Conservation (phyloP, 2,113 vertebrate genomes). For the Calyptommatus sinebrachiatus region DNA sequence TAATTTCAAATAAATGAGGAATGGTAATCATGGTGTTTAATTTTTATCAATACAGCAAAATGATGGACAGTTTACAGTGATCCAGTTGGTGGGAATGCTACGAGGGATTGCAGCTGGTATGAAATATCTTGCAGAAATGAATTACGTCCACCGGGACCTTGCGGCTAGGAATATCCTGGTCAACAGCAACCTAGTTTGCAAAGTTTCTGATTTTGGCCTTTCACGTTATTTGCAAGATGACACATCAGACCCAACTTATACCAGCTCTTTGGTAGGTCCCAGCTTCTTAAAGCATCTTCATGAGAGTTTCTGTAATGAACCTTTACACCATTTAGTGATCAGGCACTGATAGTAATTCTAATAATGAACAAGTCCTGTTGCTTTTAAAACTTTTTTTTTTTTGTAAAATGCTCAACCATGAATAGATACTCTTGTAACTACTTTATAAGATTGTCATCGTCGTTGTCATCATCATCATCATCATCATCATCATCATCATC, state of each 20-base stretch:
- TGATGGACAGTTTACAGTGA: slow-evolving; percentile 96
- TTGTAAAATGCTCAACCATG: neutral
- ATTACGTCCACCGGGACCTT: slow-evolving; percentile 94
- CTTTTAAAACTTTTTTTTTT: neutral
- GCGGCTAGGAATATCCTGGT: slow-evolving; percentile 97
- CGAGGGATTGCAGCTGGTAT: slow-evolving; percentile 94
- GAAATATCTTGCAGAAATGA: slow-evolving; percentile 98
- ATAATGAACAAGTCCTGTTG: neutral
- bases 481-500: neutral
- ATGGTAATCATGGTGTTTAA: slow-evolving; percentile 20
- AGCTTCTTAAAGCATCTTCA: neutral
- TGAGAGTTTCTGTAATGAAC: neutral
- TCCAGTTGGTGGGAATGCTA: slow-evolving; percentile 98
- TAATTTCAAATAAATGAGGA: neutral
- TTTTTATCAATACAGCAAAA: slow-evolving; percentile 82
- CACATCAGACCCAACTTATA: slow-evolving; percentile 96
- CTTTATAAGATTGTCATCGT: neutral
- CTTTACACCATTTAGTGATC: neutral
- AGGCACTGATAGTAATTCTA: neutral
- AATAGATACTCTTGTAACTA: neutral
- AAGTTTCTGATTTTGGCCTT: slow-evolving; percentile 96
- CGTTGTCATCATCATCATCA: neutral
- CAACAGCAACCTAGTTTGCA: slow-evolving; percentile 97
- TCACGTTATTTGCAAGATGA: slow-evolving; percentile 97
- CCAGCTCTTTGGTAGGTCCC: slow-evolving; percentile 91